Evolutionary conservation across 2,797 vertebrate species (phyloP), one percentile per base, ranked within the genome.

Genomic region (Chaunax sp.): DNA sequence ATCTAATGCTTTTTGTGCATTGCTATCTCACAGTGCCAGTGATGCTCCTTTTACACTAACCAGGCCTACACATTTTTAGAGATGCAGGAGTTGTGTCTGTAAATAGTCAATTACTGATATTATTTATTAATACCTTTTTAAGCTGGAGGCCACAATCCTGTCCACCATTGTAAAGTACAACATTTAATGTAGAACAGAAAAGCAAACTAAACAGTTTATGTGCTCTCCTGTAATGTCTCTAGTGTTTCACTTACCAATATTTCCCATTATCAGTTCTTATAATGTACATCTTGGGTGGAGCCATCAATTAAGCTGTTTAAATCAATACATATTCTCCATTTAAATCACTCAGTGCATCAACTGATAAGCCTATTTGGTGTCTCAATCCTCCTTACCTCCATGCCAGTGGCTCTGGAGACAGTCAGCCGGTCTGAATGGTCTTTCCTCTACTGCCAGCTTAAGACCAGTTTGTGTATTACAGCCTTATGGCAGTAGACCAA

Each of bases 281-380:
- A 65, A 71, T 71, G 51, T 53, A 73, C 43, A 58, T 67, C 28
- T 47, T 64, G 45, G 41, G 8, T 41, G 64, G 60, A 63, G 25
- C 7, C 28, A 69, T 77, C n/a, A 15, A 76, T 72, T 9, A 28
- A 44, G 19, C 49, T 71, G 70, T 69, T 73, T 55, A 75, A 75
- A 69, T 65, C 74, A 69, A 80, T 72, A 64, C 3, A 25, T 43
- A 43, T 62, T 18, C 12, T 66, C 49, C 18, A 46, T 78, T 71
- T 53, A 54, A 64, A 72, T 55, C 20, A 45, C 22, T 69, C 30
- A 25, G 23, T 70, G 18, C n/a, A 41, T 72, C 12, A 35, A 12
- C 9, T 47, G 40, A 52, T 19, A 11, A 2, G 16, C 40, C 40
- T 33, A 26, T 45, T 37, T 40, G 38, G 6, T 15, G 0, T 38